Base-by-base conservation (phyloP, 2,113 vertebrate genomes). In the Dolichallabes microphthalmus region DNA sequence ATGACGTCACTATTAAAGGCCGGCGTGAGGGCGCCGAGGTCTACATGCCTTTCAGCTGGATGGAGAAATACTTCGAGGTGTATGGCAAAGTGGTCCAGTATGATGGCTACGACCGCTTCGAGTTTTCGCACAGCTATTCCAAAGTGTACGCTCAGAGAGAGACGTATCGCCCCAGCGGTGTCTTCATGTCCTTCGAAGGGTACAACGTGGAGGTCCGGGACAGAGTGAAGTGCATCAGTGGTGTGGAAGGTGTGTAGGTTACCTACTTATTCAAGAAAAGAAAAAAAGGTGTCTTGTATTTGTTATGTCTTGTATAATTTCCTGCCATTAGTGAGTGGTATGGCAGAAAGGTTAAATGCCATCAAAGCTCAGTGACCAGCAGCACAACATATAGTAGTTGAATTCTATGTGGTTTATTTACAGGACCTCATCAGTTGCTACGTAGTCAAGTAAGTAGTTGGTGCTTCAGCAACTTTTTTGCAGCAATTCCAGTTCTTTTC, bases 171-270 rank as follows among this genome's bases (percentile, higher is more conserved):
- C 97, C 98, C 5, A 93, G 96, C 0, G 98, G 98, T 0, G 98
- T 99, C 88, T 99, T 99, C 92, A 99, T 99, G 98, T 99, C 98
- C 22, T 99, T 99, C 20, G 98, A 99, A 91, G 98, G 97, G 14
- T 99, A 99, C 94, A 99, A 99, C 2, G 98, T 99, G 61, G 98
- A 99, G 90, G 97, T 99, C 39, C 95, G 98, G 0, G 98, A 99
- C 92, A 90, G 98, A 68, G 98, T 99, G 86, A 99, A 99, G 91
- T 99, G 98, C 88, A 98, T 99, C 87, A 99, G 98, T 82, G 98
- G 98, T 1, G 93, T 99, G 45, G 98, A 99, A 96, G 98, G 98
- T 99, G 86, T 58, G 95, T 90, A 1, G 17, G 25, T 57, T 52
- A 3, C 12, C 19, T 52, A 4, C 39, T 53, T 64, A 7, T 22